Evolutionary conservation across 2,888 invertebrate species (phyloP).

Genomic region (Apoda limacodes): DNA sequence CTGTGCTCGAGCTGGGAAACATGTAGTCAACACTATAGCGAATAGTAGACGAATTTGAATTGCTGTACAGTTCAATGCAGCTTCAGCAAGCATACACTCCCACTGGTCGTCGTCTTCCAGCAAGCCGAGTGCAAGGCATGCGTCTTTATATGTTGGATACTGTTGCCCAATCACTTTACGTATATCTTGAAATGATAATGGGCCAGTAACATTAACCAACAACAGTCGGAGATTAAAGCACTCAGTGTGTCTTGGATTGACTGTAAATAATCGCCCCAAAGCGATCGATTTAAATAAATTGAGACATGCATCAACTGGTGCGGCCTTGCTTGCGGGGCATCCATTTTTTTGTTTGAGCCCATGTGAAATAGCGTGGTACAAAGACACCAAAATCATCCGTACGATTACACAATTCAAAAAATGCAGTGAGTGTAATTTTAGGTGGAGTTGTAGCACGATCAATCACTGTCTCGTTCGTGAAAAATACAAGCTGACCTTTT

Average conservation of each 20-base stretch:
- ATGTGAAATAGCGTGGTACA: conserved; percentile 17
- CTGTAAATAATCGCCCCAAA: conserved; percentile 22
- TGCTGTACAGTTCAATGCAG: conserved; percentile 19
- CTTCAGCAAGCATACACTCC: conserved; percentile 17
- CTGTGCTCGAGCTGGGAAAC: conserved; percentile 2
- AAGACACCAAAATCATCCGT: conserved; percentile 3
- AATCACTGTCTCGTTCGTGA: conserved; percentile 7
- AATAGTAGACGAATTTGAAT: conserved; percentile 25
- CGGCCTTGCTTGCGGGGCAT: conserved; percentile 17
- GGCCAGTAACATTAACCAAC: conserved; percentile 6
- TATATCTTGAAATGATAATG: conserved; percentile 13
- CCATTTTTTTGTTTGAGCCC: conserved; percentile 15
- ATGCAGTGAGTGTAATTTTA: conserved; percentile 14
- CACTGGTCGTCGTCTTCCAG: conserved; percentile 21
- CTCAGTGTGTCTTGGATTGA: conserved; percentile 17
- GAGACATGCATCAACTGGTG: conserved; percentile 14
- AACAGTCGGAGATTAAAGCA: conserved; percentile 1
- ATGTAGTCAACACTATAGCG: conserved; percentile 19
- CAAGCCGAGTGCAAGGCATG: conserved; percentile 20
- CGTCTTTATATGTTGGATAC: conserved; percentile 19
- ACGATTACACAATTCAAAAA: conserved; percentile 13
- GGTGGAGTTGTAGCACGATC: conserved; percentile 6
- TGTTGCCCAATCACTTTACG: conserved; percentile 18
- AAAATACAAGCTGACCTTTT: conserved; percentile 19
- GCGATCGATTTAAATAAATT: conserved; percentile 19